phyloP scores from a whole-genome alignment of 2,888 invertebrate genomes.

The Yponomeuta evonymella region DNA sequence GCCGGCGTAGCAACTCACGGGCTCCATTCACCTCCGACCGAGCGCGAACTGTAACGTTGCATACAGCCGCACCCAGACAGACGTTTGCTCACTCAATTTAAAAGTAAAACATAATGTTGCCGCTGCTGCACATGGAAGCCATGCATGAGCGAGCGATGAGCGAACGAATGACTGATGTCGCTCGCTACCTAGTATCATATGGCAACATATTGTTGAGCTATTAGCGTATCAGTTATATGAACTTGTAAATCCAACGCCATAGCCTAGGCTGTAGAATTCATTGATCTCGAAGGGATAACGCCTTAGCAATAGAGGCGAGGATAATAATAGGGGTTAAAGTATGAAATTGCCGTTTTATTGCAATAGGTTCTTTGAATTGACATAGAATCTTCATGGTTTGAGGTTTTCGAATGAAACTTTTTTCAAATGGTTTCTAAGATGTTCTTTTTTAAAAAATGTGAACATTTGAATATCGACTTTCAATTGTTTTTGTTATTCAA shows the following conservation, averaged over 20 bases:
- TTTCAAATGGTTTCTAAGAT: no score
- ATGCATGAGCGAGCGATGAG: not conserved
- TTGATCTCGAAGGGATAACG: not conserved
- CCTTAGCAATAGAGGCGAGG: not conserved
- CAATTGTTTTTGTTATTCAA: no score
- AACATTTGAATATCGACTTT: no score
- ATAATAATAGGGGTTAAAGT: no score
- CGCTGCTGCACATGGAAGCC: not conserved
- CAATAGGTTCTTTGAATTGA: no score
- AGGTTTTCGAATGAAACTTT: no score
- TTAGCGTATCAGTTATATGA: not conserved
- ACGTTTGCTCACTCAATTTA: conserved; percentile 11
- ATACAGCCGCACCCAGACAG: conserved; percentile 24
- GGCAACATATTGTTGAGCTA: not conserved
- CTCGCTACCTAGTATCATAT: not conserved
- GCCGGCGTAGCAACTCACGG: conserved; percentile 66
- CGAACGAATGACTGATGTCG: not conserved
- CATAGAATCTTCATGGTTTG: no score
- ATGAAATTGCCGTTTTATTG: no score
- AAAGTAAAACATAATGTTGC: conserved; percentile 11
- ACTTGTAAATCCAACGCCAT: not conserved
- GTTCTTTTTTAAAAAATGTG: no score
- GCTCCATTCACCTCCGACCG: conserved; percentile 74
- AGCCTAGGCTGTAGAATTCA: not conserved
- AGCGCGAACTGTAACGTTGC: conserved; percentile 58